Conservation (phyloP, 2,888 invertebrate species). For the Biston betularia region DNA sequence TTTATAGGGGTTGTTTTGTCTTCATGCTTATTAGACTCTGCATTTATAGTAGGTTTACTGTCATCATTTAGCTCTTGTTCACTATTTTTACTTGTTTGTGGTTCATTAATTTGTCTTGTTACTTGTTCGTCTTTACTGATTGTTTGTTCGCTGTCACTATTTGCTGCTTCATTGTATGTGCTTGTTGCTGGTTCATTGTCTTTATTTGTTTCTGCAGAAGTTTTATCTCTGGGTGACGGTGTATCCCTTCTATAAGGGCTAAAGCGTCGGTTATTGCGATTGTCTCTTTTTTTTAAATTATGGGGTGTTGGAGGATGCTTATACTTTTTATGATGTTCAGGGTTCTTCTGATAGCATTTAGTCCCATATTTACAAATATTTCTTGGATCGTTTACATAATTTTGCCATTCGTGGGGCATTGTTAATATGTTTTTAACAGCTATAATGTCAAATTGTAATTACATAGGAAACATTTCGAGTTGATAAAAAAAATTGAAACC, state of each 20-base stretch:
- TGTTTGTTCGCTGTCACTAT: background rate
- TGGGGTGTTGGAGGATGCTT: conserved; percentile 88
- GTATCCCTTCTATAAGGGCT: conserved; percentile 51
- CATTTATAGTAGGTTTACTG: conserved; percentile 8
- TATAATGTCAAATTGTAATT: no score
- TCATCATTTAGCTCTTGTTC: background rate
- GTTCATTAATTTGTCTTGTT: background rate
- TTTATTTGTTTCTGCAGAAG: conserved; percentile 5
- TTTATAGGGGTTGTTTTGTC: conserved; percentile 4
- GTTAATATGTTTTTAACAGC: background rate
- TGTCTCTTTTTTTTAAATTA: conserved; percentile 54
- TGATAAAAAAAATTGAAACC: no score
- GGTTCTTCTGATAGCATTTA: conserved; percentile 94
- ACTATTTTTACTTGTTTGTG: background rate
- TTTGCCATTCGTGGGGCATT: conserved; percentile 75
- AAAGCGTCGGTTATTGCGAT: conserved; percentile 54
- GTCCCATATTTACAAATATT: conserved; percentile 91
- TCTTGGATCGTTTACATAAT: conserved; percentile 76
- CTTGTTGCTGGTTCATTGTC: conserved; percentile 3
- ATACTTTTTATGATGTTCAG: conserved; percentile 89
- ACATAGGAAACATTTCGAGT: no score
- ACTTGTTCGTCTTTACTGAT: background rate
- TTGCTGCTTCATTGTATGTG: background rate
- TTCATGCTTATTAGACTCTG: conserved; percentile 2
- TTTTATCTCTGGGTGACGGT: conserved; percentile 15